Base-by-base conservation (phyloP, 2,797 vertebrate species). In the Allenopithecus nigroviridis region DNA sequence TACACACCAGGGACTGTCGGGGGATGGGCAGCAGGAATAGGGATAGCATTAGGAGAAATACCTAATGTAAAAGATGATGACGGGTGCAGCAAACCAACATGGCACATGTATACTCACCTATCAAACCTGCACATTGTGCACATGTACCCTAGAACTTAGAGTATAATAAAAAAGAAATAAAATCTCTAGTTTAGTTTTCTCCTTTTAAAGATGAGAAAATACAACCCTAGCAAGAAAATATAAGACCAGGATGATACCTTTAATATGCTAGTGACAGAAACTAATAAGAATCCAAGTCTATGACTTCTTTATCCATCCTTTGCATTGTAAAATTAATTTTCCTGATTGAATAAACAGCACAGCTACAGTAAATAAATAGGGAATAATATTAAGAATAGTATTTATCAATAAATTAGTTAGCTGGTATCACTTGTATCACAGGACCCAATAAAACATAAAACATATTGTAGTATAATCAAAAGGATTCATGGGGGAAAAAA, bases 391-490 rank as follows among this genome's bases (percentile, higher is more conserved):
- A 94, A 83, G 26, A 93, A 89, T 1, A 75, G 41, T 72, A 13
- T 61, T 57, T 68, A 93, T 14, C 30, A 91, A 76, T 9, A 91
- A 90, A 90, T 57, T 43, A 89, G 50, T 84, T 85, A 55, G 13
- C 41, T 83, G 36, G 59, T 55, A 95, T 43, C 21, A 91, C 33
- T 39, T 89, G 8, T 36, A 91, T 39, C n/a, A 93, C 7, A 83
- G n/a, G 81, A 96, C 8, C 79, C 14, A 64, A 90, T 13, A 91
- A 88, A 96, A 95, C 70, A 94, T 24, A 36, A 64, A 41, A 81
- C n/a, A 22, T 57, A 72, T 8, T 89, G 30, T 76, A 57, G n/a
- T 70, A 64, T 12, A 89, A 48, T 48, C 43, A 72, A 95, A 93
- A 94, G 28, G 84, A 14, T 64, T 75, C 70, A 64, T 22, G 57